Conservation (phyloP, 2,797 vertebrate species). For the Paedocypris micromegethes region DNA sequence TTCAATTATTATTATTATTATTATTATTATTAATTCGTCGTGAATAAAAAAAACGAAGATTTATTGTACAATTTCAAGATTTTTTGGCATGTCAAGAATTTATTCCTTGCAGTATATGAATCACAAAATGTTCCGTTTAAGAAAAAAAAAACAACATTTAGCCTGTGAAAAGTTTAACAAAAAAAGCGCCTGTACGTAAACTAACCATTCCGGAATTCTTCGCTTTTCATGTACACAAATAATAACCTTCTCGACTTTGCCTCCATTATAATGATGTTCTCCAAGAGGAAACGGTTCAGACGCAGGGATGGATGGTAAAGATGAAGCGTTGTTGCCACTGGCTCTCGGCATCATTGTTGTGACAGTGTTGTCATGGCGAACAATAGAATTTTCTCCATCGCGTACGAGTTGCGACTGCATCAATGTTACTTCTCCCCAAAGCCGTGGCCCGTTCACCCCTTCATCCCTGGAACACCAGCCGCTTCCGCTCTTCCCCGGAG, state of each 20-base stretch:
- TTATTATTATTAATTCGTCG: no score
- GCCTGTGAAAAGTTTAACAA: no score
- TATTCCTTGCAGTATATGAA: no score
- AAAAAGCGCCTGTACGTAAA: no score
- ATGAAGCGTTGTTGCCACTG: not conserved
- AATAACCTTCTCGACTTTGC: not conserved
- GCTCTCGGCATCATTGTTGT: constrained; percentile 1
- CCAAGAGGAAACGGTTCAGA: not conserved
- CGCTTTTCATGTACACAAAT: no score
- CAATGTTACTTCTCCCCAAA: constrained; percentile 19
- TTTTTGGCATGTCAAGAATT: no score
- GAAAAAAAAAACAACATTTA: no score
- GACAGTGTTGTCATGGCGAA: constrained; percentile 4
- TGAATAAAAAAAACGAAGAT: no score
- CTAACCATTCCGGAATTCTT: no score
- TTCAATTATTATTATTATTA: no score
- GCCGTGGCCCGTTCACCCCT: constrained; percentile 18
- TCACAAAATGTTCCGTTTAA: no score
- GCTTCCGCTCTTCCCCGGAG: constrained; percentile 57
- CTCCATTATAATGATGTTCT: not conserved
- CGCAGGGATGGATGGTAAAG: not conserved
- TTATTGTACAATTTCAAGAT: no score
- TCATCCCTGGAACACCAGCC: constrained; percentile 23
- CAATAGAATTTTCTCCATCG: constrained; percentile 12
- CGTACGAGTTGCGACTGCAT: constrained; percentile 3